phyloP scores from a whole-genome alignment of 2,113 vertebrate genomes.

The Trochalopteron elliotii region DNA sequence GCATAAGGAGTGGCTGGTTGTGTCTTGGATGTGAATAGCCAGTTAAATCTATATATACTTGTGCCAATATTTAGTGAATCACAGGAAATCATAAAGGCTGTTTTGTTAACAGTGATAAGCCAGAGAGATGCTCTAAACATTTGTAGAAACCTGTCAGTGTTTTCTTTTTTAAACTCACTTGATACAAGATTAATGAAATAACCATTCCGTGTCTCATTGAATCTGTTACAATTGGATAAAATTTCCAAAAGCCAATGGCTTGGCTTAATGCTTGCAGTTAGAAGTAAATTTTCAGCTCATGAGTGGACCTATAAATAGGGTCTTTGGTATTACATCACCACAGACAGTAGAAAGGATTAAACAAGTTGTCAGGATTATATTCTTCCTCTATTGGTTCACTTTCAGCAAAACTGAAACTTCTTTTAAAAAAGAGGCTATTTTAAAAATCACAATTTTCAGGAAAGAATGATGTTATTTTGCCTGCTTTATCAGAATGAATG shows the following conservation, averaged over 20 bases:
- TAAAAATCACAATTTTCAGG: conserved; percentile 15
- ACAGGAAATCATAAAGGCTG: conserved; percentile 40
- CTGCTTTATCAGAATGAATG: not conserved
- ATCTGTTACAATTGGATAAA: conserved; percentile 27
- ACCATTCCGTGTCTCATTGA: conserved; percentile 34
- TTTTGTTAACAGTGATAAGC: conserved; percentile 61
- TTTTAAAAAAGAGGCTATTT: conserved; percentile 1
- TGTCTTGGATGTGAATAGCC: conserved; percentile 60
- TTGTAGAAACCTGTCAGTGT: conserved; percentile 65
- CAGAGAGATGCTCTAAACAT: conserved; percentile 58
- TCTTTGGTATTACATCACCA: not conserved
- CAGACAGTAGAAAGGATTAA: conserved; percentile 2
- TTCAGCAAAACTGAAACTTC: conserved; percentile 7
- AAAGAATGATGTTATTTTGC: not conserved
- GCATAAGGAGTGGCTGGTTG: not conserved
- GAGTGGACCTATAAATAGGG: not conserved
- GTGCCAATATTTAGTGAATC: conserved; percentile 57
- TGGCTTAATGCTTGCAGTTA: conserved; percentile 28
- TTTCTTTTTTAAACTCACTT: conserved; percentile 67
- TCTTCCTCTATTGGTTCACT: not conserved
- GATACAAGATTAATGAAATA: conserved; percentile 47
- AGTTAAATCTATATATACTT: conserved; percentile 57
- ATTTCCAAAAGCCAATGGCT: conserved; percentile 19
- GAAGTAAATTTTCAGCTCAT: not conserved
- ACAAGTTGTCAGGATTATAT: not conserved